Conservation (phyloP, 2,797 vertebrate species). For the Moxostoma hubbsi region DNA sequence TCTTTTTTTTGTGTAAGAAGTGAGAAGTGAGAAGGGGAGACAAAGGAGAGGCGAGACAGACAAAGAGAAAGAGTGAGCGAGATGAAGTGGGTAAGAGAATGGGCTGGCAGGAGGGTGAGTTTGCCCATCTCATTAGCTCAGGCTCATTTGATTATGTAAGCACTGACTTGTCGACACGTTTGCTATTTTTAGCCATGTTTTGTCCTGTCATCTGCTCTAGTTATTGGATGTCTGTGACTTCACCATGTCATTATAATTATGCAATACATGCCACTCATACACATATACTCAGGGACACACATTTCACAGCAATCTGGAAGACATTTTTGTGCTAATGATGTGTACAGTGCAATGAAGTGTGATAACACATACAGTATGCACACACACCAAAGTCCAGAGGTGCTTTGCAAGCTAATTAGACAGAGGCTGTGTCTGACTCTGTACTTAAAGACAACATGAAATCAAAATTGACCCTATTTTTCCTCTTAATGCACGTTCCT, state of each 20-base stretch:
- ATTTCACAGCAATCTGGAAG: slow-evolving; percentile 55
- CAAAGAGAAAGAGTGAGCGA: slow-evolving; percentile 5
- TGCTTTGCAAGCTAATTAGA: slow-evolving; percentile 36
- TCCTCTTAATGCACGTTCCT: too few species aligned
- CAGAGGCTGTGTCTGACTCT: slow-evolving; percentile 10
- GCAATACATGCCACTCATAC: slow-evolving; percentile 50
- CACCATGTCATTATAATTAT: slow-evolving; percentile 61
- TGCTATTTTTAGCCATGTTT: slow-evolving; percentile 51
- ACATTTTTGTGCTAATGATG: slow-evolving; percentile 63
- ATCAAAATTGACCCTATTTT: neutral
- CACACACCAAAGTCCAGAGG: slow-evolving; percentile 24
- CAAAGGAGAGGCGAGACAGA: neutral
- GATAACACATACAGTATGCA: slow-evolving; percentile 27
- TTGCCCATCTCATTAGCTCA: slow-evolving; percentile 74
- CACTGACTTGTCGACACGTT: slow-evolving; percentile 41
- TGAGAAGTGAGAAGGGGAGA: too few species aligned
- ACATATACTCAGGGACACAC: slow-evolving; percentile 33
- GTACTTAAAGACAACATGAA: neutral
- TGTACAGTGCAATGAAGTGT: slow-evolving; percentile 42
- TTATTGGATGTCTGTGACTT: slow-evolving; percentile 52
- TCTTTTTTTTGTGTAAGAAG: too few species aligned
- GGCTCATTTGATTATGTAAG: slow-evolving; percentile 75
- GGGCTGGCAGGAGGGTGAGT: slow-evolving; percentile 43
- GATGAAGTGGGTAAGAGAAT: slow-evolving; percentile 45
- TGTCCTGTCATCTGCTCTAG: slow-evolving; percentile 48